phyloP scores from a whole-genome alignment of 2,797 vertebrate genomes.

The Melanotaenia trifasciata region DNA sequence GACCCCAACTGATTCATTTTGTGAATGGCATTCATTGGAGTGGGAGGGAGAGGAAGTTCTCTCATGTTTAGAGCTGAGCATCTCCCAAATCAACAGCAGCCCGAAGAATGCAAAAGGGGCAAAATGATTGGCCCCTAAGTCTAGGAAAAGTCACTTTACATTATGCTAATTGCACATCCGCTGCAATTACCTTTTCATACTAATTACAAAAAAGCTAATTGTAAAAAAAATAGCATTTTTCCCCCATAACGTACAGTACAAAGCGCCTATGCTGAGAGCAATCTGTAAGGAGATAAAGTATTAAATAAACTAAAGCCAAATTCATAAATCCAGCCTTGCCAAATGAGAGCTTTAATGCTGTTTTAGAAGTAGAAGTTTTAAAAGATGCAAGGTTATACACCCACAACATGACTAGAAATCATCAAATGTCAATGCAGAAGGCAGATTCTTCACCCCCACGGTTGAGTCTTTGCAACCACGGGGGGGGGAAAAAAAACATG shows the following conservation, averaged over 20 bases:
- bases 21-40: slow-evolving; percentile 65
- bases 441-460: slow-evolving; percentile 36
- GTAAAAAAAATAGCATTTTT: slow-evolving; percentile 75
- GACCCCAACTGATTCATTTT: slow-evolving; percentile 71
- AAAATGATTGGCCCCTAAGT: slow-evolving; percentile 78
- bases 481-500: slow-evolving; percentile 30
- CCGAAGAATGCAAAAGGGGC: slow-evolving; percentile 68
- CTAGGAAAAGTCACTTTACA: slow-evolving; percentile 77
- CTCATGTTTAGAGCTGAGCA: slow-evolving; percentile 53
- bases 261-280: slow-evolving; percentile 30
- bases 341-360: slow-evolving; percentile 30
- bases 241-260: slow-evolving; percentile 52
- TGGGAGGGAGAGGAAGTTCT: slow-evolving; percentile 72
- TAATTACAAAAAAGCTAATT: slow-evolving; percentile 82
- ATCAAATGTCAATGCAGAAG: slow-evolving; percentile 33
- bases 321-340: slow-evolving; percentile 35
- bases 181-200: slow-evolving; percentile 79
- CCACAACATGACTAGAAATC: slow-evolving; percentile 20
- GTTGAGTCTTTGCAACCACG: slow-evolving; percentile 40
- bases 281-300: slow-evolving; percentile 16
- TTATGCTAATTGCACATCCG: slow-evolving; percentile 84
- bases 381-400: slow-evolving; percentile 36
- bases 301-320: slow-evolving; percentile 4
- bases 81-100: slow-evolving; percentile 67
- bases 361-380: slow-evolving; percentile 20